Evolutionary conservation across 1,140 invertebrate genomes (phyloP), one percentile per base, ranked within the genome.

Genomic region (Heliconius congener): DNA sequence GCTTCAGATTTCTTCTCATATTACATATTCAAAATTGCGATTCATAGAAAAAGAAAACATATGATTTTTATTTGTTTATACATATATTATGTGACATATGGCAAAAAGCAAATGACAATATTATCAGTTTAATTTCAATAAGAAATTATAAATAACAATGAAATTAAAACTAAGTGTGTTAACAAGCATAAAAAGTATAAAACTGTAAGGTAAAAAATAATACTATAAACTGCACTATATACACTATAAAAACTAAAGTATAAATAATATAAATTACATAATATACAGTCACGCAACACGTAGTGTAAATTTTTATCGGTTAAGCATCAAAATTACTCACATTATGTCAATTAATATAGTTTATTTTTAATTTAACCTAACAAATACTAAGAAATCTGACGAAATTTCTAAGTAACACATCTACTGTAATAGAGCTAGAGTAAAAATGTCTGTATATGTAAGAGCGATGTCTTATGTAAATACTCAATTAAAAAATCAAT

Each of bases 21-120:
- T 89, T 90, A 86, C 78, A 86, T 89, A 88, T 87, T 84, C 83
- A 85, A 86, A 89, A 82, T 81, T 84, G 70, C 79, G 57, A 76
- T 86, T 83, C 82, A 76, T 76, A 76, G 84, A 86, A 87, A 82
- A 76, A 46, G 80, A 84, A 76, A 27, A 66, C 23, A 66, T 66
- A 87, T 78, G 13, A 83, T 77, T 70, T 37, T 18, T 42, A 77
- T 77, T 77, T 72, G 30, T 39, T 72, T 77, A 73, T 60, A 27
- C 23, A 13, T 30, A 30, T 13, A 60, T 19, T 6, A 19, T 18
- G 16, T 55, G 16, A 4, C n/a, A 52, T 52, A 8, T 52, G 50
- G 5, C 1, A 19, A 18, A 23, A n/a, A 55, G 2, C 16, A 55
- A n/a, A 60, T 60, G 2, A 46, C 8, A 60, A n/a, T 57, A 23